These are phyloP conservation scores for Tipula confusa DNA, from an alignment of 2,888 invertebrate genomes.

Conservation along the genomic window DNA sequence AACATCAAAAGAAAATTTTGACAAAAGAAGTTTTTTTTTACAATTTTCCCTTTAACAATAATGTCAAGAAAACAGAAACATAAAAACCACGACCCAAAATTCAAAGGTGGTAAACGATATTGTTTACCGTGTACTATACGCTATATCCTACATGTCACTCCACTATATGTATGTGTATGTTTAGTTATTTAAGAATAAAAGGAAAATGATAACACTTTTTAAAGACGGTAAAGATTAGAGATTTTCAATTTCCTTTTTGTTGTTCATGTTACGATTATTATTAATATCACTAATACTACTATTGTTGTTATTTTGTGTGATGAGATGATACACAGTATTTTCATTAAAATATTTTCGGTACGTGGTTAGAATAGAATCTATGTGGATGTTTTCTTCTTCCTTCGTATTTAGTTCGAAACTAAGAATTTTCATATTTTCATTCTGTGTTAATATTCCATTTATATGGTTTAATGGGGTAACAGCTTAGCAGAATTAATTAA, in stretches of 20 bases:
- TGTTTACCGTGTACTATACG: too few relatives aligned
- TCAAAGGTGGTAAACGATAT: neutral
- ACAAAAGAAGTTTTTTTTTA: neutral
- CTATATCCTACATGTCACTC: too few relatives aligned
- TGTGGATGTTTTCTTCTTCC: neutral
- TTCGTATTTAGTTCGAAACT: neutral
- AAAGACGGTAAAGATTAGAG: constrained; percentile 3
- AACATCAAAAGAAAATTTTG: constrained; percentile 16
- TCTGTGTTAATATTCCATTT: constrained; percentile 9
- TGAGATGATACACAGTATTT: constrained; percentile 25
- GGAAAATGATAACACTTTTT: neutral
- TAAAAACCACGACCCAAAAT: neutral
- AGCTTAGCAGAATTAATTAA: constrained; percentile 25
- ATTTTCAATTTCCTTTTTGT: constrained; percentile 5
- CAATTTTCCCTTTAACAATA: neutral
- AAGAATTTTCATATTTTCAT: constrained; percentile 25
- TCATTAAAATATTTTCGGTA: constrained; percentile 20
- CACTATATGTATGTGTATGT: too few relatives aligned
- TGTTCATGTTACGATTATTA: neutral
- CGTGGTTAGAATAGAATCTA: neutral
- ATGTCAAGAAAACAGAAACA: neutral
- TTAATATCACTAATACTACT: neutral
- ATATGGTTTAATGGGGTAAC: constrained; percentile 20
- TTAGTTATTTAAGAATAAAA: too few relatives aligned
- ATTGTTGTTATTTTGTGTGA: neutral